These are phyloP conservation scores for Bubo scandiacus DNA, from an alignment of 2,113 vertebrate species.

Conservation along the genomic window DNA sequence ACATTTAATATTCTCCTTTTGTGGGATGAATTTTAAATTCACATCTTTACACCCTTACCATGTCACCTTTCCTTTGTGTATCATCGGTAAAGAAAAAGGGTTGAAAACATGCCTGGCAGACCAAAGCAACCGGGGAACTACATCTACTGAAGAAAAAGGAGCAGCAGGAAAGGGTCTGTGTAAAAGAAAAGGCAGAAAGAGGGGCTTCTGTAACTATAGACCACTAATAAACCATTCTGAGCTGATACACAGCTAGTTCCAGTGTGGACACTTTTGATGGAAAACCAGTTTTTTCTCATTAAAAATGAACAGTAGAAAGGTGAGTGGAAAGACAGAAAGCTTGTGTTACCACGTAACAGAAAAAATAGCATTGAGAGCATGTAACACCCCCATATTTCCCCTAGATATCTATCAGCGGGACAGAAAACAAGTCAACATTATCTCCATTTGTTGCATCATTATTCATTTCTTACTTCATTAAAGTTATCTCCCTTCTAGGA, in stretches of 20 bases:
- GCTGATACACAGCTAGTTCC: neutral
- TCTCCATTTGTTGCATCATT: constrained; percentile 48
- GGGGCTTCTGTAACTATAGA: neutral
- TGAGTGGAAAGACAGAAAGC: neutral
- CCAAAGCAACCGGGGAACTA: neutral
- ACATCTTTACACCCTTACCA: neutral
- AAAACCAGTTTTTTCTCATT: neutral
- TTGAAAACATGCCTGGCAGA: neutral
- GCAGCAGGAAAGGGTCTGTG: neutral
- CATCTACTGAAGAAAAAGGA: neutral
- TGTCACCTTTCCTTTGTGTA: neutral
- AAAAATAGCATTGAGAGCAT: neutral
- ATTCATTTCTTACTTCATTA: neutral
- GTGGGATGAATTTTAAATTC: neutral
- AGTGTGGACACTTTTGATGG: neutral
- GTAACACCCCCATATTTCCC: neutral
- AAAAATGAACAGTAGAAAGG: neutral
- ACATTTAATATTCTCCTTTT: neutral
- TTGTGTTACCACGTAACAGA: neutral
- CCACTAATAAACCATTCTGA: neutral
- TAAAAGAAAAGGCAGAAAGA: neutral
- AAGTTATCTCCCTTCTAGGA: constrained; percentile 40
- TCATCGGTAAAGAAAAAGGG: neutral
- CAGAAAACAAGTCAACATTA: neutral
- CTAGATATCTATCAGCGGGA: neutral